phyloP scores from a whole-genome alignment of 2,888 invertebrate species.

The Diarsia mendica region DNA sequence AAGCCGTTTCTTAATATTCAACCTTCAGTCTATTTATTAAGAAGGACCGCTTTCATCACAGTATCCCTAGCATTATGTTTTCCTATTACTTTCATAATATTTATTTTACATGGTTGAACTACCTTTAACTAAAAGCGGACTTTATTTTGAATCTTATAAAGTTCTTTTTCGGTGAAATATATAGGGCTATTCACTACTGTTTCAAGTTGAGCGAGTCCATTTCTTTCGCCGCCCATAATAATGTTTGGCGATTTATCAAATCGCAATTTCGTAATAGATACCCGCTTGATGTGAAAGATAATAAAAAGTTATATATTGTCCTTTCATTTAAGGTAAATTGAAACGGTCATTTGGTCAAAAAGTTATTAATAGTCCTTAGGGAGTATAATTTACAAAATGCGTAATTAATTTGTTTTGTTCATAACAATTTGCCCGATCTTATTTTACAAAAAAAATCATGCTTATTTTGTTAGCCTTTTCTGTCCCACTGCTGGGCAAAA shows the following conservation, averaged over 20 bases:
- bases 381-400: background rate
- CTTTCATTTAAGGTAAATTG: constrained; percentile 60
- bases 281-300: constrained; percentile 85
- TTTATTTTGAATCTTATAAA: constrained; percentile 67
- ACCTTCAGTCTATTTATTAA: constrained; percentile 81
- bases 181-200: constrained; percentile 73
- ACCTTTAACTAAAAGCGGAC: constrained; percentile 65
- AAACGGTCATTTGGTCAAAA: constrained; percentile 56
- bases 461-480: too few relatives aligned
- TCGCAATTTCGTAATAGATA: constrained; percentile 90
- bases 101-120: constrained; percentile 75
- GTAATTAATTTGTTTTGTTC: constrained; percentile 15
- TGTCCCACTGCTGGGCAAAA: too few relatives aligned
- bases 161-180: constrained; percentile 68
- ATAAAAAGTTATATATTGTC: constrained; percentile 82
- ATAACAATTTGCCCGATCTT: background rate
- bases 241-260: constrained; percentile 90
- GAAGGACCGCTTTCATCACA: constrained; percentile 81
- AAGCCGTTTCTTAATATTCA: constrained; percentile 67
- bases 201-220: constrained; percentile 86
- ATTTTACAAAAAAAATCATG: constrained; percentile 4
- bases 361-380: constrained; percentile 25
- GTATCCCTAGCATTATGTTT: constrained; percentile 82
- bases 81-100: constrained; percentile 84
- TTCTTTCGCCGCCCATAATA: constrained; percentile 89